Evolutionary conservation across 2,113 vertebrate species (phyloP).

Genomic region (Sylvietta virens): DNA sequence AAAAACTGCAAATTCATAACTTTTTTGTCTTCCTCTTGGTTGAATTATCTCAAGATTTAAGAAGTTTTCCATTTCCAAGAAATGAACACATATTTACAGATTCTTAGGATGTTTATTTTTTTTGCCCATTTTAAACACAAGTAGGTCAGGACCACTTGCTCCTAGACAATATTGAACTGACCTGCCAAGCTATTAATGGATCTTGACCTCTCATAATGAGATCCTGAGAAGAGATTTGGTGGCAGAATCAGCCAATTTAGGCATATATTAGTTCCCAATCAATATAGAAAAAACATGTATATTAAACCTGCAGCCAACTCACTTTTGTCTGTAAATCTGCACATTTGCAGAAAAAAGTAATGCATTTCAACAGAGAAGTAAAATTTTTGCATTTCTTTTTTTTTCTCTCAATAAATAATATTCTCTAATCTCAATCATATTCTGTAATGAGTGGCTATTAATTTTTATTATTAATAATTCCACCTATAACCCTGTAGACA

Average conservation of each 20-base stretch:
- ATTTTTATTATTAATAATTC: neutral
- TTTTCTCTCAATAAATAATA: fast-evolving
- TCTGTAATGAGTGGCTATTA: neutral
- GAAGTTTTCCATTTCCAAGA: neutral
- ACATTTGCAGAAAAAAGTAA: neutral
- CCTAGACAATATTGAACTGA: neutral
- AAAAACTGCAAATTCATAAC: neutral
- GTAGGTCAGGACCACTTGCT: neutral
- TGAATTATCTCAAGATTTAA: neutral
- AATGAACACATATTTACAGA: neutral
- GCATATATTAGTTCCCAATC: neutral
- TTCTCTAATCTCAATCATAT: neutral
- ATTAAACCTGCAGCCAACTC: neutral
- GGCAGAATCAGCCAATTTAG: neutral
- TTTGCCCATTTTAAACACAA: neutral
- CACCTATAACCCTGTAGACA: neutral
- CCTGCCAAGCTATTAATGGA: neutral
- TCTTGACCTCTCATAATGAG: neutral
- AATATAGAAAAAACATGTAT: neutral
- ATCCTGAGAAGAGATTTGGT: neutral
- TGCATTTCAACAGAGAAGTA: neutral
- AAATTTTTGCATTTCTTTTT: neutral
- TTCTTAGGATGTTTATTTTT: neutral
- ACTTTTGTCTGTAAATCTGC: neutral
- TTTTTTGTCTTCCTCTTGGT: neutral